Evolutionary conservation across 2,888 invertebrate species (phyloP).

Genomic region (Siphlonurus alternatus): DNA sequence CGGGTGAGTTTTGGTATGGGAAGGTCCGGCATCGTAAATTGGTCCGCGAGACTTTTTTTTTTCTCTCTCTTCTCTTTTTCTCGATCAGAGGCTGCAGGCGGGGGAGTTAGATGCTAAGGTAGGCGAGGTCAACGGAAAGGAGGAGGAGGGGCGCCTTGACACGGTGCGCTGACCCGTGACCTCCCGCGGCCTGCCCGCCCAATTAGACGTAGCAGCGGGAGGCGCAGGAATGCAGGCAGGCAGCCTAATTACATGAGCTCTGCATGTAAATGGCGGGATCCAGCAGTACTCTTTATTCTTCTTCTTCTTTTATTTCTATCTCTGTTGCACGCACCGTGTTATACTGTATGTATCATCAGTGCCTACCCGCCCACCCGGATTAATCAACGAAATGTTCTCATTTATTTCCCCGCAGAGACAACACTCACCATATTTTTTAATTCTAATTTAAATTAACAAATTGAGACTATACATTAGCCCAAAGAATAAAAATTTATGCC

Average conservation of each 20-base stretch:
- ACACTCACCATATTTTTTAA: neutral
- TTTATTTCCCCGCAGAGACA: neutral
- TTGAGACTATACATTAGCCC: no score
- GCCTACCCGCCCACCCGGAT: no score
- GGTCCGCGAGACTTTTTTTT: constrained; percentile 7
- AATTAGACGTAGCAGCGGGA: neutral
- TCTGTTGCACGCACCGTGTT: no score
- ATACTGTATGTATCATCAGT: no score
- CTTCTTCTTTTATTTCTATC: no score
- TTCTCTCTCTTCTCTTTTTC: constrained; percentile 4
- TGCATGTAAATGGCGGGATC: neutral
- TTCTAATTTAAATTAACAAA: neutral
- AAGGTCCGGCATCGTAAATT: neutral
- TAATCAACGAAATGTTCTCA: neutral
- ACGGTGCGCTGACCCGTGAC: neutral
- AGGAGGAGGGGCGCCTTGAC: neutral
- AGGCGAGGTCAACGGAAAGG: no score
- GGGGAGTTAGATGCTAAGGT: no score
- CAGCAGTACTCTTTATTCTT: no score
- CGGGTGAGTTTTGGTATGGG: no score
- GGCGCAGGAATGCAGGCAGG: neutral
- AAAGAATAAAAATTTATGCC: no score
- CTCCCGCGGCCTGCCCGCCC: neutral
- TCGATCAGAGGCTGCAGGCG: neutral
- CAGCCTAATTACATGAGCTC: neutral